phyloP scores from a whole-genome alignment of 2,113 vertebrate genomes.

The Oreocharis arfaki region DNA sequence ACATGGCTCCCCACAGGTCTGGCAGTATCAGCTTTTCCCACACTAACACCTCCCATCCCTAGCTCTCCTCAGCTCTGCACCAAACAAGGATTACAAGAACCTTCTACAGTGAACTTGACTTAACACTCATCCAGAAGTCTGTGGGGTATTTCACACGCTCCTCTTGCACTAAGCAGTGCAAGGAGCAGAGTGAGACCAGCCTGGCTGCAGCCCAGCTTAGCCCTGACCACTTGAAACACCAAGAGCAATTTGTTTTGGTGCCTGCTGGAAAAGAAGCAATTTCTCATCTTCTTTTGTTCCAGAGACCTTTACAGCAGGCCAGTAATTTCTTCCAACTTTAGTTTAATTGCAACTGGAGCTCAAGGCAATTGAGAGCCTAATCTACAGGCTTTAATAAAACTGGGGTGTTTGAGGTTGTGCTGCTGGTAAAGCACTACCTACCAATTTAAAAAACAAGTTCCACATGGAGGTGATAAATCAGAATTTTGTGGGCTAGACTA shows the following conservation, averaged over 20 bases:
- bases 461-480: neutral
- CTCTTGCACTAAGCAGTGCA: neutral
- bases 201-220: neutral
- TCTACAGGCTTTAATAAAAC: neutral
- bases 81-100: neutral
- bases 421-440: neutral
- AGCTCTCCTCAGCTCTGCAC: neutral
- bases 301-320: neutral
- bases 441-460: neutral
- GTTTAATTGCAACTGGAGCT: conserved; percentile 15
- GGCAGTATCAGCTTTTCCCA: neutral
- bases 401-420: neutral
- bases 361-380: neutral
- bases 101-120: neutral
- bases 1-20: neutral
- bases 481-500: neutral
- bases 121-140: neutral
- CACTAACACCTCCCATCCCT: accelerated
- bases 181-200: neutral
- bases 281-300: conserved; percentile 18
- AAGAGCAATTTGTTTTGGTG: neutral
- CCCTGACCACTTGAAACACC: neutral
- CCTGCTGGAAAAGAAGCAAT: neutral
- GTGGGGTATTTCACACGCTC: neutral
- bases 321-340: conserved; percentile 2